Base-by-base conservation (phyloP, 2,888 invertebrate species). In the Heliconius ethilla region DNA sequence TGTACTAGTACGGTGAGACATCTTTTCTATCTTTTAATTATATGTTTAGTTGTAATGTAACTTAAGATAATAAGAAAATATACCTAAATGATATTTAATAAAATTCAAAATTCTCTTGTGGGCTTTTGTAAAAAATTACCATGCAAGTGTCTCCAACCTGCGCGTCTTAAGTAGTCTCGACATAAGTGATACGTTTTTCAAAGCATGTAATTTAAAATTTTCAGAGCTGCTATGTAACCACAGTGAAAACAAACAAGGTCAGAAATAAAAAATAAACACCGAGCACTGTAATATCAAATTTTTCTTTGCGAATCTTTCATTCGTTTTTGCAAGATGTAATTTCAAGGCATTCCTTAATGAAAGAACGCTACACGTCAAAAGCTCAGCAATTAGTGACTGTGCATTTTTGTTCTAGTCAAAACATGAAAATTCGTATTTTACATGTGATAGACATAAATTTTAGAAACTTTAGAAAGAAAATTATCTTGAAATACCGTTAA, bases 1-100 rank as follows among this genome's bases (percentile, higher is more conserved):
- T 97, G 97, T 95, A 98, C 98, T 82, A 96, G 96, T 89, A 97
- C 97, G 95, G 98, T 98, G 95, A 96, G 96, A 82, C 62, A 67
- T 59, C 37, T 67, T 15, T 6, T 25, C 18, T 51, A 37, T 66
- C 29, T 70, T 27, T 63, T 29, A 37, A n/a, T 37, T 10, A 59
- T 37, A 25, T 33, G 0, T 70, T 22, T 15, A n/a, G n/a, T 3
- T 37, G 25, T 27, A 69, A 29, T 0, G n/a, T 59, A 67, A 10
- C 1, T 22, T 51, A 51, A 51, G 2, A 37, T 67, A 67, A 10
- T n/a, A 18, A 37, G 11, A 67, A 67, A 67, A 33, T 37, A 67
- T 4, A 67, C 9, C 7, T 67, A 67, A 67, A 67, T 37, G 4
- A 37, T 62, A 18, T 74, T 5, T 45, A 63, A 33, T 40, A 27